These are phyloP conservation scores for Chrysemys picta DNA, from an alignment of 2,113 vertebrate genomes.

Conservation along the genomic window DNA sequence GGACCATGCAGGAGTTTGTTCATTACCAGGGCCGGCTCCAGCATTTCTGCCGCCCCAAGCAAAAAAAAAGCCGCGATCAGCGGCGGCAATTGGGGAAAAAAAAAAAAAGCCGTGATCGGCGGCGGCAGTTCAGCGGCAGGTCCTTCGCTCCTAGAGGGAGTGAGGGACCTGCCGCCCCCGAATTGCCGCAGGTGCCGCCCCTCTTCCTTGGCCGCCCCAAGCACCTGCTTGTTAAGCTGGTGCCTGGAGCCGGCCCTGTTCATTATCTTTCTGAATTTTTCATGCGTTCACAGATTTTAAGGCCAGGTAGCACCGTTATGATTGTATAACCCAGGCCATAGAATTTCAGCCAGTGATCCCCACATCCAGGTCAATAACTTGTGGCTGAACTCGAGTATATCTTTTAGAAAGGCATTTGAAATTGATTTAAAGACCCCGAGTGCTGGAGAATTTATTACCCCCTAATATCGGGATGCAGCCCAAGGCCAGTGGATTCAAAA, in stretches of 20 bases:
- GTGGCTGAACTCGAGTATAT: neutral
- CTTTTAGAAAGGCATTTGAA: neutral
- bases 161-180: too few species aligned
- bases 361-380: neutral
- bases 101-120: too few species aligned
- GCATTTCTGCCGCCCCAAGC: too few species aligned
- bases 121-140: too few species aligned
- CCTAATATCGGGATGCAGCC: neutral
- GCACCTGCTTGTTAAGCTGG: too few species aligned
- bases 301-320: neutral
- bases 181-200: too few species aligned
- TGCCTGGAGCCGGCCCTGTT: neutral
- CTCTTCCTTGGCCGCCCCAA: too few species aligned
- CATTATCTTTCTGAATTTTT: neutral
- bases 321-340: neutral
- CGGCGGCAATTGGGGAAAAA: too few species aligned
- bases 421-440: neutral
- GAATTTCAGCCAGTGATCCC: neutral
- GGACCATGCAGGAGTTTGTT: neutral
- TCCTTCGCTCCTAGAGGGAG: too few species aligned
- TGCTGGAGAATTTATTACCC: neutral
- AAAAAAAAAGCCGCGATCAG: too few species aligned
- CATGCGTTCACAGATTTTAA: neutral
- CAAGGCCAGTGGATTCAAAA: neutral
- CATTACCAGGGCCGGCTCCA: neutral